Base-by-base conservation (phyloP, 2,113 vertebrate species). In the Felis chaus region DNA sequence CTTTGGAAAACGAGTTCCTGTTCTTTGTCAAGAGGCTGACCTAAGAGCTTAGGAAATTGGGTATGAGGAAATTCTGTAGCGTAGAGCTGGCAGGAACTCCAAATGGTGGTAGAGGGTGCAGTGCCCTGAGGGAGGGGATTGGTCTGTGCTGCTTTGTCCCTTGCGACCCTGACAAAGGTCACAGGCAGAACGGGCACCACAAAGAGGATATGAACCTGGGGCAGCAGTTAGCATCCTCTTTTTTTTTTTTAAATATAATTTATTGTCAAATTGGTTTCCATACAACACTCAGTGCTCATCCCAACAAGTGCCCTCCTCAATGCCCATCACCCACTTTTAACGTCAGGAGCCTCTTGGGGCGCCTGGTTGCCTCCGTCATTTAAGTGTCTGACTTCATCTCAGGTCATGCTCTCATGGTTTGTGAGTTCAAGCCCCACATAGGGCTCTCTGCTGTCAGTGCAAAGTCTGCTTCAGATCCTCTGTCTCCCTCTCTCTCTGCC, bases 11-110 rank as follows among this genome's bases (percentile, higher is more conserved):
- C 2, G 33, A 45, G 88, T 91, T 96, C 96, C 95, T 96, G 89
- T n/a, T 96, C 85, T 98, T 97, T 96, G 93, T 98, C 95, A 96
- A 94, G 84, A 95, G 68, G 53, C 91, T 86, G 84, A 96, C 94
- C 84, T 74, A 55, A 78, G 97, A 91, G 65, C 50, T 96, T 80
- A 96, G 94, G 90, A 89, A 96, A 96, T 33, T 80, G 92, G 79
- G 90, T 95, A 9, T 21, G 80, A 96, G 93, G 94, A 53, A 48
- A 57, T 69, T 74, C 66, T 68, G 48, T 3, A 14, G 16, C 31
- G 33, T 90, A 89, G 92, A 76, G 65, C 76, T 78, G 45, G 79
- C 79, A 13, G 82, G 83, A 71, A 63, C 83, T 96, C 65, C 39
- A 84, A 80, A 48, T 33, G 81, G 78, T 27, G 29, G 69, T 57